Percentiles rank a stretch among this genome's conserved stretches.
Evolutionary conservation across 1,140 invertebrate species (phyloP).

Genomic region (Hyles vespertilio): DNA sequence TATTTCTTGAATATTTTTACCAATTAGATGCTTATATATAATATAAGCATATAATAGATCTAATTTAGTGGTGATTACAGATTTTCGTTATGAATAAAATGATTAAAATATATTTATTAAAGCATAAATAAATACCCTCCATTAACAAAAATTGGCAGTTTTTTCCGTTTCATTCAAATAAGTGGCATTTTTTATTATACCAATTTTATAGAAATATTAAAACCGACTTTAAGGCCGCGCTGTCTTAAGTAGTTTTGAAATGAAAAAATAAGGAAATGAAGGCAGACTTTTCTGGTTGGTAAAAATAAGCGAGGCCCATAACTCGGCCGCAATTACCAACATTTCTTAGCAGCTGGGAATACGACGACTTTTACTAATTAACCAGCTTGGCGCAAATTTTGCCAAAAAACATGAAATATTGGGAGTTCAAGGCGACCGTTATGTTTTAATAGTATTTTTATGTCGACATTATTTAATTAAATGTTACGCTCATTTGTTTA

Average conservation of each 20-base stretch:
- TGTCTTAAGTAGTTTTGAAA: constrained; percentile 17
- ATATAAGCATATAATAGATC: too few relatives aligned
- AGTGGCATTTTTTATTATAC: neutral
- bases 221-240: neutral
- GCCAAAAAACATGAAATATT: constrained; percentile 23
- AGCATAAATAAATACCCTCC: too few relatives aligned
- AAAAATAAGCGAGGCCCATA: constrained; percentile 46
- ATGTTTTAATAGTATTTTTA: neutral
- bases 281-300: constrained; percentile 27
- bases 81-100: too few relatives aligned
- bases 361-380: constrained; percentile 37
- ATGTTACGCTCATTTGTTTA: too few relatives aligned
- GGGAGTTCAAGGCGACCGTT: constrained; percentile 1
- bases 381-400: constrained; percentile 33
- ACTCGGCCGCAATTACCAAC: constrained; percentile 43
- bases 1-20: too few relatives aligned
- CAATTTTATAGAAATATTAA: too few relatives aligned
- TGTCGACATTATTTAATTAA: too few relatives aligned
- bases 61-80: too few relatives aligned
- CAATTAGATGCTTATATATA: too few relatives aligned
- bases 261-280: constrained; percentile 33
- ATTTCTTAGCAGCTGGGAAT: constrained; percentile 43
- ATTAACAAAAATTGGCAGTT: too few relatives aligned
- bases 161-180: neutral
- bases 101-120: too few relatives aligned